These are phyloP conservation scores for Pelecanoides urinatrix DNA, from an alignment of 2,113 vertebrate species.

Conservation along the genomic window DNA sequence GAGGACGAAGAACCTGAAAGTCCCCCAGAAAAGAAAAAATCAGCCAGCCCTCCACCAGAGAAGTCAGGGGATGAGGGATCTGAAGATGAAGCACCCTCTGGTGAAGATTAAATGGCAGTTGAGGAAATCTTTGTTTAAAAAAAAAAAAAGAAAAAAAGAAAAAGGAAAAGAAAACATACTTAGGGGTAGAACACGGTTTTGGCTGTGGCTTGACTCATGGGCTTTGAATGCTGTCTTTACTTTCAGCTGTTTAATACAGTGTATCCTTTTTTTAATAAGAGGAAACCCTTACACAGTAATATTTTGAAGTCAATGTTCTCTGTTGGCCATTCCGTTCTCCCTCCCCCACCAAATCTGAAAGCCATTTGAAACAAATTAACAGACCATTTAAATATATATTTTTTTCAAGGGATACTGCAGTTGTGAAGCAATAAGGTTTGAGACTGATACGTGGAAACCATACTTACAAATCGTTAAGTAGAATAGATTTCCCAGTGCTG, in stretches of 20 bases:
- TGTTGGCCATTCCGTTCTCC: constrained; percentile 62
- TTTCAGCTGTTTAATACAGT: constrained; percentile 72
- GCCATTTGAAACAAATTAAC: constrained; percentile 72
- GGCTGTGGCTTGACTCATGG: constrained; percentile 83
- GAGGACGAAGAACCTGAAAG: constrained; percentile 92
- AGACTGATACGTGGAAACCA: constrained; percentile 66
- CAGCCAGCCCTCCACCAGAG: constrained; percentile 84
- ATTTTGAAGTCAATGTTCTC: constrained; percentile 72
- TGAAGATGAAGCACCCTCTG: constrained; percentile 94
- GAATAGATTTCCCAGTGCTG: constrained; percentile 62
- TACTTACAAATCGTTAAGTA: constrained; percentile 56
- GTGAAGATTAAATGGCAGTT: constrained; percentile 90
- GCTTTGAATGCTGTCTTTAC: constrained; percentile 80
- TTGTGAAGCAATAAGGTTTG: constrained; percentile 77
- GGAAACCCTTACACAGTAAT: constrained; percentile 62
- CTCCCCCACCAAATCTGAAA: constrained; percentile 67
- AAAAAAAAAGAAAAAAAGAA: not conserved
- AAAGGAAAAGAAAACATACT: constrained; percentile 67
- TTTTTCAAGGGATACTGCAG: constrained; percentile 62
- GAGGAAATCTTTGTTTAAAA: constrained; percentile 75
- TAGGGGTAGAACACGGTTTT: constrained; percentile 80
- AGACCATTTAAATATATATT: constrained; percentile 58
- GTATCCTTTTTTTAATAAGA: constrained; percentile 66
- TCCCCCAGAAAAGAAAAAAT: constrained; percentile 84
- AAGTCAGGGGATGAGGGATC: constrained; percentile 93